Conservation (phyloP, 2,888 invertebrate genomes). For the Epirrita christyi region DNA sequence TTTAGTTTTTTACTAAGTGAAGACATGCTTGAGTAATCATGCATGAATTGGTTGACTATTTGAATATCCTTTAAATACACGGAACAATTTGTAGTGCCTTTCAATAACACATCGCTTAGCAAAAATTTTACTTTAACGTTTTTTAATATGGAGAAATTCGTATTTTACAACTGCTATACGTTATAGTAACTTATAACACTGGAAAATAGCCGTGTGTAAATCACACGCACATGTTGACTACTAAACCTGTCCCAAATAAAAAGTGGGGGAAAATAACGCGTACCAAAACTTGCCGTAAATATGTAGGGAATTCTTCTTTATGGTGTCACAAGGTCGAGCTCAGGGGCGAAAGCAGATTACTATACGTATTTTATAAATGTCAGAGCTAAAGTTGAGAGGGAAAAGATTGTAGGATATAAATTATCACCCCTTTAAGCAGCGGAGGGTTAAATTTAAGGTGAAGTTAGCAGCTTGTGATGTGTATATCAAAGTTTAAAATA, state of each 20-base stretch:
- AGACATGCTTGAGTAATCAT: too few species aligned
- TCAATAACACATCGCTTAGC: too few species aligned
- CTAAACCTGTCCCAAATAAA: constrained; percentile 31
- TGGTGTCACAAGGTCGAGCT: constrained; percentile 38
- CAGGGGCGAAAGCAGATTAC: constrained; percentile 38
- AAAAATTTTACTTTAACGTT: not conserved
- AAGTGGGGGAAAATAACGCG: constrained; percentile 27
- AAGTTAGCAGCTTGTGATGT: constrained; percentile 31
- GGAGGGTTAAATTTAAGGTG: constrained; percentile 36
- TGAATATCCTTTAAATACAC: too few species aligned
- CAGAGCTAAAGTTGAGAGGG: constrained; percentile 45
- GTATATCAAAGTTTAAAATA: constrained; percentile 25
- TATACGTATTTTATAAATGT: constrained; percentile 41
- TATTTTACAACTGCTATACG: constrained; percentile 14
- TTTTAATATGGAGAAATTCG: constrained; percentile 19
- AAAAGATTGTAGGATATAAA: constrained; percentile 42
- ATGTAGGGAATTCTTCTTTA: constrained; percentile 41
- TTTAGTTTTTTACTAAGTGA: too few species aligned
- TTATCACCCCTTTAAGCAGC: constrained; percentile 35
- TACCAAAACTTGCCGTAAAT: constrained; percentile 40
- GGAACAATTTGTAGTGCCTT: too few species aligned
- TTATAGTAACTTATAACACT: not conserved
- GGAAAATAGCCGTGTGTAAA: constrained; percentile 27
- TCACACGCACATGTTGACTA: constrained; percentile 30
- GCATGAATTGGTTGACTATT: too few species aligned